These are phyloP conservation scores for Leptoclinus maculatus DNA, from an alignment of 2,797 vertebrate species.

Conservation along the genomic window DNA sequence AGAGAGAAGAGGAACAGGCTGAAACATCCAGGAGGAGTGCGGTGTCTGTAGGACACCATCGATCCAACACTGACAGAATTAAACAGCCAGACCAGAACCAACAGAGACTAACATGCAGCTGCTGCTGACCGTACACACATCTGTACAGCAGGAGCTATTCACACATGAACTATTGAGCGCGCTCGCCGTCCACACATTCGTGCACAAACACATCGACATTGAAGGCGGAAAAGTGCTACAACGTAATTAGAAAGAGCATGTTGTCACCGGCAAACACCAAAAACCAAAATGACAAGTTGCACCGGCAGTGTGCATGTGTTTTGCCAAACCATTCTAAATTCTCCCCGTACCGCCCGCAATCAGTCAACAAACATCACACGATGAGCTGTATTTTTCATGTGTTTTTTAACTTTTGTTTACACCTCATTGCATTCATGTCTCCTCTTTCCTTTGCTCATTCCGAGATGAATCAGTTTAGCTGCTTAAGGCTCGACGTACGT, in stretches of 20 bases:
- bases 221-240: background rate
- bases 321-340: background rate
- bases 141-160: slow-evolving; percentile 32
- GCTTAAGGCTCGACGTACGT: background rate
- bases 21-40: slow-evolving; percentile 54
- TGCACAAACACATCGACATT: background rate
- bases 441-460: background rate
- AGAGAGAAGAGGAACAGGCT: slow-evolving; percentile 33
- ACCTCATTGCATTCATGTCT: background rate
- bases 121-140: slow-evolving; percentile 37
- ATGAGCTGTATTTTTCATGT: background rate
- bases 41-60: slow-evolving; percentile 65
- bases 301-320: background rate
- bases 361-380: background rate
- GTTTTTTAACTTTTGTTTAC: too few species aligned
- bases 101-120: slow-evolving; percentile 47
- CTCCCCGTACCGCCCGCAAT: background rate
- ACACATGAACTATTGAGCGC: slow-evolving; percentile 18
- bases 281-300: background rate
- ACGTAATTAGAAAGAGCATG: background rate
- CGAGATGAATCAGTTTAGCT: background rate
- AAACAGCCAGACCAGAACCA: slow-evolving; percentile 64
- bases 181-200: background rate
- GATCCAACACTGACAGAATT: slow-evolving; percentile 68
- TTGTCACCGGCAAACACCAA: background rate